A percentile compares a stretch with the other conserved stretches of the same genome.
Evolutionary conservation across 2,113 vertebrate genomes (phyloP).

Genomic region (Seriola rivoliana): DNA sequence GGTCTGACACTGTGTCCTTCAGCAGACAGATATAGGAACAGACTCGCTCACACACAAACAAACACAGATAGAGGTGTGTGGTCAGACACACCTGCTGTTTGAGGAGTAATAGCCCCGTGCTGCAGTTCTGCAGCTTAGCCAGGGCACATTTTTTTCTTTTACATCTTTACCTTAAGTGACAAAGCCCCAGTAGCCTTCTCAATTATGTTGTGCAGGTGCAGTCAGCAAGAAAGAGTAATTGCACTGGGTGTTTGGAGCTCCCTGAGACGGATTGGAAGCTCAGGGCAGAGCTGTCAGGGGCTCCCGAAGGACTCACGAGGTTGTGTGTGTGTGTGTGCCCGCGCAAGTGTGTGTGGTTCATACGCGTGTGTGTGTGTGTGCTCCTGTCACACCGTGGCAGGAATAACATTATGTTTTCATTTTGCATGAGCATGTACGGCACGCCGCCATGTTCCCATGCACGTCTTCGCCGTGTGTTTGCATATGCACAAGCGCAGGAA

Average conservation of each 20-base stretch:
- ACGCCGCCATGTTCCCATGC: not conserved
- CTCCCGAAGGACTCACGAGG: slow-evolving; percentile 66
- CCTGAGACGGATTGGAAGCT: slow-evolving; percentile 78
- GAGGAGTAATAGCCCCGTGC: slow-evolving; percentile 48
- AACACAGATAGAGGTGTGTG: not conserved
- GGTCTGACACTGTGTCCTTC: slow-evolving; percentile 23
- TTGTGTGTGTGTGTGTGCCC: slow-evolving; percentile 20
- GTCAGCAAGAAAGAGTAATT: slow-evolving; percentile 86
- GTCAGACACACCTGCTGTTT: not conserved
- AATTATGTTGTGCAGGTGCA: slow-evolving; percentile 84
- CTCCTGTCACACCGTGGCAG: slow-evolving; percentile 30
- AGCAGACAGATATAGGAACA: not conserved
- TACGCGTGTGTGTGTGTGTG: slow-evolving; percentile 18
- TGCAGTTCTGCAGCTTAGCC: slow-evolving; percentile 66
- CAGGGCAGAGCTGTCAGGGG: slow-evolving; percentile 80
- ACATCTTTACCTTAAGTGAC: slow-evolving; percentile 82
- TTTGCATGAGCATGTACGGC: slow-evolving; percentile 40
- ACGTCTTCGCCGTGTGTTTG: slow-evolving; percentile 3
- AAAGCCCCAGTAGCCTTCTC: slow-evolving; percentile 78
- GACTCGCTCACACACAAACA: not conserved
- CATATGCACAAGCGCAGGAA: slow-evolving; percentile 5
- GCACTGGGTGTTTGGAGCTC: slow-evolving; percentile 81
- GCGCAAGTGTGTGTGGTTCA: not conserved
- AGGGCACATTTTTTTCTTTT: slow-evolving; percentile 49
- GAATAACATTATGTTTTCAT: slow-evolving; percentile 61